Evolutionary conservation across 1,140 invertebrate species (phyloP).

Genomic region (Ditylenchus dipsaci): DNA sequence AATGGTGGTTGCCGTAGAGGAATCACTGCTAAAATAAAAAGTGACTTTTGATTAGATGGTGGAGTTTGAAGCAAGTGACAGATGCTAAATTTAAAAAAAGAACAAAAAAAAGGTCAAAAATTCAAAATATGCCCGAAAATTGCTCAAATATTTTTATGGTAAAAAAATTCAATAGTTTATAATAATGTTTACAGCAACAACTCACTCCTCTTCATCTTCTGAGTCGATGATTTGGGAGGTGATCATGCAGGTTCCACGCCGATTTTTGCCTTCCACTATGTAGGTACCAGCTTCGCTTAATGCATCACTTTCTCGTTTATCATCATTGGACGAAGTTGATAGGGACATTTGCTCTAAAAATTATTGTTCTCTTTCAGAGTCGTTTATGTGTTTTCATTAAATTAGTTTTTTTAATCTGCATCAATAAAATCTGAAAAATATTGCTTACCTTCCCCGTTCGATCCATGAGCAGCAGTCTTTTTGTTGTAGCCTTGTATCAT

Average conservation of each 20-base stretch:
- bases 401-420: no score
- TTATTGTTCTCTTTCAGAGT: no score
- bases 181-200: not conserved
- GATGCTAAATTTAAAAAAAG: no score
- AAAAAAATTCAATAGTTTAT: no score
- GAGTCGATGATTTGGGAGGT: not conserved
- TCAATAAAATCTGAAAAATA: no score
- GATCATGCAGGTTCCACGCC: not conserved
- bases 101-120: no score
- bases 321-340: constrained; percentile 1
- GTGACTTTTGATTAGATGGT: no score
- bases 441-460: no score
- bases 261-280: constrained; percentile 19
- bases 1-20: constrained; percentile 7
- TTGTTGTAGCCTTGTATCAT: constrained; percentile 21
- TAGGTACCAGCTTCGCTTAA: constrained; percentile 46
- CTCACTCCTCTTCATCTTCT: not conserved
- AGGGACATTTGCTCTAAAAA: not conserved
- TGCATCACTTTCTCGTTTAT: constrained; percentile 32
- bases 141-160: not conserved
- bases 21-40: not conserved
- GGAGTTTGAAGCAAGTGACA: no score
- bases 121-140: no score
- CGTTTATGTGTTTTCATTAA: no score
- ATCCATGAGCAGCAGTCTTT: not conserved